Percentiles rank a stretch among this genome's conserved stretches.
phyloP scores from a whole-genome alignment of 2,113 vertebrate species.

The Ptychochromis oligacanthus region DNA sequence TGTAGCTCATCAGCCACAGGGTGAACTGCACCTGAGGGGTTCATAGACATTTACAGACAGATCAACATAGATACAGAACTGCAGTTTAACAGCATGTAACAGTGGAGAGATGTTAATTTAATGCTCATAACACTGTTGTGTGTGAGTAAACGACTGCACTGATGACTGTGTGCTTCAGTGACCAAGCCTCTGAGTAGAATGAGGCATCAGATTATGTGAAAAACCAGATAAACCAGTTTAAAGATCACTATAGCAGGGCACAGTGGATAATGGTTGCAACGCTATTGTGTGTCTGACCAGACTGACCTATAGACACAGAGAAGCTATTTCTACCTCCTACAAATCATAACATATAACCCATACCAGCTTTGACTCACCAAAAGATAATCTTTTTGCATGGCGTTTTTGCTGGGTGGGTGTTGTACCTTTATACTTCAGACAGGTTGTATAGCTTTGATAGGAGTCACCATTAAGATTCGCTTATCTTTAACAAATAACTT shows the following conservation, averaged over 20 bases:
- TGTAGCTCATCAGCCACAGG: conserved; percentile 86
- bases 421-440: neutral
- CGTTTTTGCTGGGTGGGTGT: neutral
- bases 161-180: neutral
- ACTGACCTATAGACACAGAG: no score
- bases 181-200: fast-evolving
- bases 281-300: no score
- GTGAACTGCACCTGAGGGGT: conserved; percentile 66
- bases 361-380: no score
- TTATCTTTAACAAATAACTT: neutral
- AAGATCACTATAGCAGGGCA: no score
- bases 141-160: fast-evolving
- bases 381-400: no score
- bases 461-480: neutral
- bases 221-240: no score
- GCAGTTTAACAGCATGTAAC: neutral
- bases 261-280: no score
- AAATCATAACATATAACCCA: no score
- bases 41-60: conserved; percentile 14
- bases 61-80: neutral
- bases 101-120: neutral
- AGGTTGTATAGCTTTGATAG: neutral
- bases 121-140: neutral
- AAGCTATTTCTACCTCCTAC: no score
- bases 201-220: neutral